Conservation (phyloP, 35 echinoderm and acorn worm species). For the Lytechinus variegatus region DNA sequence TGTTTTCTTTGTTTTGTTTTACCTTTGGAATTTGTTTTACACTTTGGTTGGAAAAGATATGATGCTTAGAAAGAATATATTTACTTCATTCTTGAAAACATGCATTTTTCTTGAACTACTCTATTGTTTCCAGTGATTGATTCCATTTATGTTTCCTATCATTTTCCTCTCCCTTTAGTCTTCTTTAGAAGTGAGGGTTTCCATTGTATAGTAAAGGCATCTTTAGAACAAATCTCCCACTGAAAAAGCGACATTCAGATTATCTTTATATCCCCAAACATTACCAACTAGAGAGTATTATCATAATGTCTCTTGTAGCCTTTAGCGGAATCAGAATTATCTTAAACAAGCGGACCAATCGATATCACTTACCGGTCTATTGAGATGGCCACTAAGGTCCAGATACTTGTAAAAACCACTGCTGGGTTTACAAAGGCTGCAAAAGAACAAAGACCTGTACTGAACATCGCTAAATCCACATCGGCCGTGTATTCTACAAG, state of each 20-base stretch:
- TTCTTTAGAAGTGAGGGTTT: too few species aligned
- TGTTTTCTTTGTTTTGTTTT: too few species aligned
- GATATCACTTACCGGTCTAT: constrained; percentile 76
- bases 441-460: constrained; percentile 65
- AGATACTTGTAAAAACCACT: constrained; percentile 89
- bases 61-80: too few species aligned
- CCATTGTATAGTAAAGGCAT: too few species aligned
- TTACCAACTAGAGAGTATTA: neutral
- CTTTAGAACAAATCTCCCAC: too few species aligned
- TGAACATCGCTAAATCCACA: constrained; percentile 46
- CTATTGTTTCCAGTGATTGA: too few species aligned
- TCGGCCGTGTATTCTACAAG: constrained; percentile 67
- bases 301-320: neutral
- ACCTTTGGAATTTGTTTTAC: too few species aligned
- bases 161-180: too few species aligned
- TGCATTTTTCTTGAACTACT: too few species aligned
- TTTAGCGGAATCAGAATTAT: neutral
- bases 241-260: neutral
- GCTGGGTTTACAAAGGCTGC: constrained; percentile 75
- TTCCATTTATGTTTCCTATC: too few species aligned
- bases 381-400: constrained; percentile 89
- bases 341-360: neutral
- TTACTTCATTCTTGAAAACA: too few species aligned
- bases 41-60: too few species aligned
- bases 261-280: neutral